Evolutionary conservation across 2,888 invertebrate genomes (phyloP).

Genomic region (Drosophila paracracens): DNA sequence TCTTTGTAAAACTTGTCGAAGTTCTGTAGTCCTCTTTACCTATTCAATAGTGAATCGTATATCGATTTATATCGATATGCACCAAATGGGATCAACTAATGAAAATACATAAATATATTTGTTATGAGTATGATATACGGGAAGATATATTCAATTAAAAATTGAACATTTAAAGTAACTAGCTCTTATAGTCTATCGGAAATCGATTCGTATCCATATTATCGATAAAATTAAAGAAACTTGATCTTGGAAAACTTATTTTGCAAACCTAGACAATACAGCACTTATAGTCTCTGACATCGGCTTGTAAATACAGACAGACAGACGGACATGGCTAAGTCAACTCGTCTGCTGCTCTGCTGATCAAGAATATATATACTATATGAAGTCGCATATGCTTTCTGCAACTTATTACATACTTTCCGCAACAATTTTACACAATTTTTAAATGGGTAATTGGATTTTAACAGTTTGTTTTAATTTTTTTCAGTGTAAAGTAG

Average conservation of each 20-base stretch:
- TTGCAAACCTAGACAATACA: background rate
- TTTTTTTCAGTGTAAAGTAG: background rate
- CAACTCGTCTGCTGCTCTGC: background rate
- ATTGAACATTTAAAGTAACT: background rate
- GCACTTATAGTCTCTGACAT: background rate
- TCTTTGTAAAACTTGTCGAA: no score
- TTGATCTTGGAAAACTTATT: background rate
- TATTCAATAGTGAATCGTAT: background rate
- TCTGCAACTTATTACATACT: background rate
- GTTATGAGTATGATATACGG: background rate
- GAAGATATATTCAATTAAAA: background rate
- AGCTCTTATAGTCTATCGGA: background rate
- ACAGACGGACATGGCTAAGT: background rate
- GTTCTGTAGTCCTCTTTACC: background rate
- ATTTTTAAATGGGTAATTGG: background rate
- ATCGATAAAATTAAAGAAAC: background rate
- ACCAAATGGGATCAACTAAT: background rate
- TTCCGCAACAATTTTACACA: background rate
- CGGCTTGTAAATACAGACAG: fast-evolving
- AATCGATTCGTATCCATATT: background rate
- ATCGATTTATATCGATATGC: background rate
- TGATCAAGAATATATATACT: background rate
- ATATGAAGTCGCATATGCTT: background rate
- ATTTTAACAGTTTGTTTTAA: background rate
- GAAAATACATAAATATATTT: background rate